Evolutionary conservation across 2,797 vertebrate species (phyloP).

Genomic region (Sebastes iracundus): DNA sequence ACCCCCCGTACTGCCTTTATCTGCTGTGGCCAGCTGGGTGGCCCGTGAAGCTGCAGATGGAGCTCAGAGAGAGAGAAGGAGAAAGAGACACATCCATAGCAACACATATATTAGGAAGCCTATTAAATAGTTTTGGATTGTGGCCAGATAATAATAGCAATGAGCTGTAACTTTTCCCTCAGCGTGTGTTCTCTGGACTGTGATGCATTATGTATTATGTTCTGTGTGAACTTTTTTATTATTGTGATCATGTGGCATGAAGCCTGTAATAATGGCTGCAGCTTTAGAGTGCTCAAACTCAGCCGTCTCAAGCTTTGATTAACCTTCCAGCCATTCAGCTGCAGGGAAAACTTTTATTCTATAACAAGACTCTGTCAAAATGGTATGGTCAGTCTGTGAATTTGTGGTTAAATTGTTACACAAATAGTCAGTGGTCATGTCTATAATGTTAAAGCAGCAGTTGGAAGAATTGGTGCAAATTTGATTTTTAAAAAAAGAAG

Average conservation of each 20-base stretch:
- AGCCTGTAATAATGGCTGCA: conserved; percentile 65
- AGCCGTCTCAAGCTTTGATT: conserved; percentile 60
- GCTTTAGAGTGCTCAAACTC: conserved; percentile 44
- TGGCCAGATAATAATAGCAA: conserved; percentile 70
- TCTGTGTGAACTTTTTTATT: conserved; percentile 65
- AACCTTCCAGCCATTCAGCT: conserved; percentile 45
- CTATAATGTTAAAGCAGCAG: too few relatives aligned
- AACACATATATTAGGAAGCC: conserved; percentile 59
- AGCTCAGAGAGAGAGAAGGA: conserved; percentile 11
- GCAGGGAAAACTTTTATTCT: conserved; percentile 1
- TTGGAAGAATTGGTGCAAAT: too few relatives aligned
- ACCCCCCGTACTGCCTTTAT: conserved; percentile 50
- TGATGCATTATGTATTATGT: conserved; percentile 65
- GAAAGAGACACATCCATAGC: conserved; percentile 48
- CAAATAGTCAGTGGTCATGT: too few relatives aligned
- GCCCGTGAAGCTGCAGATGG: conserved; percentile 17
- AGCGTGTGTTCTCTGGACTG: conserved; percentile 56
- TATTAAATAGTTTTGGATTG: conserved; percentile 66
- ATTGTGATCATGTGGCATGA: conserved; percentile 73
- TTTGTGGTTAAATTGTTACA: too few relatives aligned
- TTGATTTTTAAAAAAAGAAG: accelerated
- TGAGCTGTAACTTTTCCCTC: conserved; percentile 61
- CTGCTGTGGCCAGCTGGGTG: conserved; percentile 49
- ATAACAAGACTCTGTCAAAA: not conserved
- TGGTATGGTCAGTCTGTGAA: too few relatives aligned